Evolutionary conservation across 2,113 vertebrate genomes (phyloP).

Genomic region (Rhynchomys soricoides): DNA sequence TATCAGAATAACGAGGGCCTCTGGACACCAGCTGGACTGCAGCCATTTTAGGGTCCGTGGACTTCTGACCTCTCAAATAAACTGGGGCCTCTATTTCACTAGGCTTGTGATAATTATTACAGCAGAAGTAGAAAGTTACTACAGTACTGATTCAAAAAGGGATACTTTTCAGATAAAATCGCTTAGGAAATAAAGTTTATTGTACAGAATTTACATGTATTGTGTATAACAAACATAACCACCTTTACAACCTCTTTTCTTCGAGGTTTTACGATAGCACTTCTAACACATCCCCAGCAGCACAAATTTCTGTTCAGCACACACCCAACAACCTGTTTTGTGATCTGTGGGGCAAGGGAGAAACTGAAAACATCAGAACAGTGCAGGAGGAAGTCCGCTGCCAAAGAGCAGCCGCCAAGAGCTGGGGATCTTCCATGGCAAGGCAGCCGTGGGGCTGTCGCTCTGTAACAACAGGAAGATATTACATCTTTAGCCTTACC

Average conservation of each 20-base stretch:
- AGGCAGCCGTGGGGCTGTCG: slow-evolving; percentile 57
- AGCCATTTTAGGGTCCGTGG: not conserved
- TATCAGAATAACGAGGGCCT: not conserved
- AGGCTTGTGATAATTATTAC: not conserved
- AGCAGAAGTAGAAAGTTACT: slow-evolving; percentile 8
- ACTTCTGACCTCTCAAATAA: not conserved
- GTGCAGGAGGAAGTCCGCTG: slow-evolving; percentile 92
- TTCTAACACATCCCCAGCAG: not conserved
- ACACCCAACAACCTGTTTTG: not conserved
- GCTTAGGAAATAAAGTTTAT: slow-evolving; percentile 61
- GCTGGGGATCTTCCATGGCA: slow-evolving; percentile 92
- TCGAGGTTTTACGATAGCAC: slow-evolving; percentile 6
- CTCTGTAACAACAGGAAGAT: slow-evolving; percentile 77
- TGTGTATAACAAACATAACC: slow-evolving; percentile 10
- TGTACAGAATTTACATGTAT: slow-evolving; percentile 71
- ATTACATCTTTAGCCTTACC: slow-evolving; percentile 10
- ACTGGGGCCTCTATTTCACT: not conserved
- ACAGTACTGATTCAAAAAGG: not conserved
- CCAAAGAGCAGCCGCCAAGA: slow-evolving; percentile 97
- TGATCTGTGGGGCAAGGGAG: not conserved
- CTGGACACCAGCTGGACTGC: not conserved
- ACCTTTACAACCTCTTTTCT: slow-evolving; percentile 11
- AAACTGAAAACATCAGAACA: slow-evolving; percentile 87
- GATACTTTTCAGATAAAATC: slow-evolving; percentile 37
- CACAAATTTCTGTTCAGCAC: not conserved